phyloP scores from a whole-genome alignment of 2,888 invertebrate genomes.

The Globia sparganii region DNA sequence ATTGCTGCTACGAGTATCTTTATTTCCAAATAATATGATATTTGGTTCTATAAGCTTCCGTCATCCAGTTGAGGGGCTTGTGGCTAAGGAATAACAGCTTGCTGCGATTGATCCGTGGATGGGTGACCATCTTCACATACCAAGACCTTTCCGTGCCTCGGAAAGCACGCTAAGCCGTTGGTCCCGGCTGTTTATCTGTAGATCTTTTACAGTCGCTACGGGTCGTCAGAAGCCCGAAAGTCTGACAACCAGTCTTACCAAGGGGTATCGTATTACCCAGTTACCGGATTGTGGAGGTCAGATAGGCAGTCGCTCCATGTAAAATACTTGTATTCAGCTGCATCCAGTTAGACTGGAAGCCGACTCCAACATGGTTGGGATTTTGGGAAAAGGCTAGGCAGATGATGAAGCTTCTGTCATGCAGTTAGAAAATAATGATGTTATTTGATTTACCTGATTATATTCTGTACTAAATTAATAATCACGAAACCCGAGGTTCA shows the following conservation, averaged over 20 bases:
- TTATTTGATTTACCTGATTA: neutral
- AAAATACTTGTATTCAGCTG: no score
- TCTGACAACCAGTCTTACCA: neutral
- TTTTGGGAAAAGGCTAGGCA: neutral
- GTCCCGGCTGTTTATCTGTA: neutral
- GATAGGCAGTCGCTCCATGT: no score
- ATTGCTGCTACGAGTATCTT: neutral
- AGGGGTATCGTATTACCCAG: no score
- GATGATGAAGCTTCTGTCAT: neutral
- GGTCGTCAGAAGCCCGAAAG: neutral
- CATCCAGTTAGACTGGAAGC: neutral
- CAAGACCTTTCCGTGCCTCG: neutral
- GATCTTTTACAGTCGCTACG: neutral
- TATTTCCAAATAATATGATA: neutral
- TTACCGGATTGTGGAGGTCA: no score
- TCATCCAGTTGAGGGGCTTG: no score
- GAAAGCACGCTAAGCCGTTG: neutral
- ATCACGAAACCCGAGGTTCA: neutral
- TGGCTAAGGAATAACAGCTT: neutral
- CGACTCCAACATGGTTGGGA: neutral
- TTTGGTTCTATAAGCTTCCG: neutral
- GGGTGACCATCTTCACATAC: no score
- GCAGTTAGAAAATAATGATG: no score
- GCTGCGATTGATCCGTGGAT: neutral
- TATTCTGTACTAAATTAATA: neutral